Evolutionary conservation across 2,888 invertebrate species (phyloP), one percentile per base, ranked within the genome.

Genomic region (Falcaria lacertinaria): DNA sequence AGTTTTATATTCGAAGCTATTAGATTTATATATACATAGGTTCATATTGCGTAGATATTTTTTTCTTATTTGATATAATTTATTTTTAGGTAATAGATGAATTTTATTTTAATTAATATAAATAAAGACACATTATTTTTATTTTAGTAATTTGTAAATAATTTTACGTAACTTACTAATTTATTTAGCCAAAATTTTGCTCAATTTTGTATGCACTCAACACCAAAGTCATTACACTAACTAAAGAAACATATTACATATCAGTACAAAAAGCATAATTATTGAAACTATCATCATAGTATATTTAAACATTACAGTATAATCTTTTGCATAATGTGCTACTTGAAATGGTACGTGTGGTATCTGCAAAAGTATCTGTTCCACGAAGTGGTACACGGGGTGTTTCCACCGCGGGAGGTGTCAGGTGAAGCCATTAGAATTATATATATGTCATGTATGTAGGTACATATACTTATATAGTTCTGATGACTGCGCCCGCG

Each of bases 171-270:
- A 69, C 60, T 54, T 74, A 69, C 70, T 82, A 80, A 83, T 84
- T 88, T 88, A 84, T 86, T 83, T 87, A 85, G 82, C 85, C 85
- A 84, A 86, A 80, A 80, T 83, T 83, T 89, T 88, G 89, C 89
- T 88, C 89, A 88, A 89, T 88, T 80, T 79, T 81, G 70, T 81
- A 80, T 83, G 78, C 87, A 87, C 78, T 78, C 80, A 79, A 87
- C 87, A 88, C 88, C 88, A 89, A 89, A 89, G 88, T 88, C 86
- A 83, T 87, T 81, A 82, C n/a, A n/a, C n/a, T n/a, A 86, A 80
- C 73, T 77, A 73, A 74, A 75, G 66, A 72, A 72, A 71, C 72
- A 70, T 69, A 69, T 47, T 69, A 81, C 80, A 78, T 79, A 76
- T 82, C 85, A 88, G 88, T 89, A 89, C 88, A 88, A 87, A 87